Evolutionary conservation across 1,140 invertebrate genomes (phyloP).

Genomic region (Sycophaga agraensis): DNA sequence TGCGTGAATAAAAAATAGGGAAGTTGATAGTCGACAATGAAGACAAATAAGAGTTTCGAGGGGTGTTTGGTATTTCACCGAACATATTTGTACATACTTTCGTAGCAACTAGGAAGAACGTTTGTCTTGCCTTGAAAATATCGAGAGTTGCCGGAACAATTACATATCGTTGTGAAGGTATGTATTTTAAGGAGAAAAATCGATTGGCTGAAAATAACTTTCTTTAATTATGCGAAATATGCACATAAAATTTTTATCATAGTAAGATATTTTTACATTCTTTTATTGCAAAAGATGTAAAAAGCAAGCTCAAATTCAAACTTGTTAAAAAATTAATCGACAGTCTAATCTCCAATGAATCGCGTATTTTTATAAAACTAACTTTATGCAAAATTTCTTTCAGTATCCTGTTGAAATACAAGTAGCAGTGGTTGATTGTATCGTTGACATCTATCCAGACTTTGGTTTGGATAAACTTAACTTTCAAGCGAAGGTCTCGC

Average conservation of each 20-base stretch:
- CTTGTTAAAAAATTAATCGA: too few species aligned
- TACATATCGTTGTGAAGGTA: background rate
- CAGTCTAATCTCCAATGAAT: too few species aligned
- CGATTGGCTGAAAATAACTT: constrained; percentile 6
- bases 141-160: too few species aligned
- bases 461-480: constrained; percentile 42
- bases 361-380: too few species aligned
- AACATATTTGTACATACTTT: background rate
- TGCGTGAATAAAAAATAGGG: constrained; percentile 48
- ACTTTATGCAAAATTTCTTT: too few species aligned
- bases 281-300: too few species aligned
- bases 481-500: constrained; percentile 45
- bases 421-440: too few species aligned
- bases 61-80: background rate
- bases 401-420: too few species aligned
- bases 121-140: constrained; percentile 6
- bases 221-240: too few species aligned
- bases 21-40: constrained; percentile 46
- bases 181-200: constrained; percentile 3
- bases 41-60: constrained; percentile 3
- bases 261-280: too few species aligned
- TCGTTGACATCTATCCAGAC: constrained; percentile 44
- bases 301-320: too few species aligned
- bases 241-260: too few species aligned
- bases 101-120: constrained; percentile 1